Conservation (phyloP, 2,888 invertebrate genomes). For the Dexiosoma caninum region DNA sequence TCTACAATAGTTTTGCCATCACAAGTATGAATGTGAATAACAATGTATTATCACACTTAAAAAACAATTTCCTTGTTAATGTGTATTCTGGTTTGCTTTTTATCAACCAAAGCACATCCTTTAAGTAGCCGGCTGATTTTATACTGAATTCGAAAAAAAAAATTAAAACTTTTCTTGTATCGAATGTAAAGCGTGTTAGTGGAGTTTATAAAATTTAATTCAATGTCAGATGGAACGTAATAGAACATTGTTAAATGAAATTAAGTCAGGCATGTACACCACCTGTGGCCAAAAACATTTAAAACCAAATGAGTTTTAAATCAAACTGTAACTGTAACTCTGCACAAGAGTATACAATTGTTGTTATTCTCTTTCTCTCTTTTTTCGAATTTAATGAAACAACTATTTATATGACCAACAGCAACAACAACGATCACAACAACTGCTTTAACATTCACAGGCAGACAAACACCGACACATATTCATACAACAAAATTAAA, state of each 20-base stretch:
- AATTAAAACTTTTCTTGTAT: background rate
- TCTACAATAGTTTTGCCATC: too few species aligned
- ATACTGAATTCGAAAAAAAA: too few species aligned
- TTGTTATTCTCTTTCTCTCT: background rate
- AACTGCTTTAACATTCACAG: background rate
- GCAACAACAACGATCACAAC: background rate
- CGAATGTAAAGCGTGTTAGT: constrained; percentile 23
- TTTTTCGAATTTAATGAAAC: constrained; percentile 23
- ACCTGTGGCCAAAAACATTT: constrained; percentile 63
- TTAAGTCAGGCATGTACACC: constrained; percentile 58
- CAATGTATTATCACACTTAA: too few species aligned
- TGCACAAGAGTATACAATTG: background rate
- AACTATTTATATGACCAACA: constrained; percentile 4
- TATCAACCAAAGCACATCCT: too few species aligned
- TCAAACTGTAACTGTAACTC: constrained; percentile 40
- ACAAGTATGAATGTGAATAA: too few species aligned
- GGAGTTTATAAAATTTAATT: constrained; percentile 6
- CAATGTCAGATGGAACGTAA: constrained; percentile 2
- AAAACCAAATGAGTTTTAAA: constrained; percentile 61
- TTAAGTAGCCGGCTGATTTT: too few species aligned
- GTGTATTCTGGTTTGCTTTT: too few species aligned
- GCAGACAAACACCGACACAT: constrained; percentile 15
- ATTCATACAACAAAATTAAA: constrained; percentile 29
- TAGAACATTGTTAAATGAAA: constrained; percentile 59
- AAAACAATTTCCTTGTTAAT: too few species aligned